Evolutionary conservation across 2,797 vertebrate genomes (phyloP).

Genomic region (Myotis pilosus): DNA sequence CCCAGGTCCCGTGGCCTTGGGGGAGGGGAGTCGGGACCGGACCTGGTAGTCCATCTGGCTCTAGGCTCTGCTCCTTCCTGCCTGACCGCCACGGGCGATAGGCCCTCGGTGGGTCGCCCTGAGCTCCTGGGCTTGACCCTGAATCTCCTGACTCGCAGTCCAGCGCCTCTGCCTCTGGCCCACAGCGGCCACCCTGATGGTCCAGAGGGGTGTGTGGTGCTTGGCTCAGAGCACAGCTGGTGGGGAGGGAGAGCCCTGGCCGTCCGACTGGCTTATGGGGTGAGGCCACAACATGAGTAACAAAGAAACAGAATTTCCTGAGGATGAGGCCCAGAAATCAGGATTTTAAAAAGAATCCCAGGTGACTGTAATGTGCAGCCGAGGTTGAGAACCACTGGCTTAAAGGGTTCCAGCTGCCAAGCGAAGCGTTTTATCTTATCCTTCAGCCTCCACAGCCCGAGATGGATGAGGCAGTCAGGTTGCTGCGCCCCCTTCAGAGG

Average conservation of each 20-base stretch:
- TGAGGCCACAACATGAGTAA: too few species aligned
- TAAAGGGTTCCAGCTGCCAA: neutral
- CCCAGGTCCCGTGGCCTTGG: neutral
- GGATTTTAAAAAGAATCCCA: too few species aligned
- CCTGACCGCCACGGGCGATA: rapidly evolving
- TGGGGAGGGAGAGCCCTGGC: neutral
- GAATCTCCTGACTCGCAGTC: neutral
- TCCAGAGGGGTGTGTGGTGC: neutral
- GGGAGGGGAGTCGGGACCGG: neutral
- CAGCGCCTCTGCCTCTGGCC: neutral
- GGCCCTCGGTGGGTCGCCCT: neutral
- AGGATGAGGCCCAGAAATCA: too few species aligned
- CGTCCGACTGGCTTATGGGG: neutral
- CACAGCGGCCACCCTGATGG: rapidly evolving
- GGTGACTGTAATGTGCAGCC: too few species aligned
- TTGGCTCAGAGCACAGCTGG: neutral
- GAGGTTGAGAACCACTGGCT: neutral
- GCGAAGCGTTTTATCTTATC: neutral
- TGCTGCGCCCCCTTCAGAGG: neutral
- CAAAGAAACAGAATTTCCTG: too few species aligned
- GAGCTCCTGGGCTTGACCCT: neutral
- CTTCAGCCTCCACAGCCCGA: neutral
- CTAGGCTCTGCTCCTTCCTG: neutral
- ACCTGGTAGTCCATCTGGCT: neutral
- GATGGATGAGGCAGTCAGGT: neutral